A percentile compares a stretch with the other conserved stretches of the same genome.
Conservation (phyloP, 2,113 vertebrate species). For the Cavia aperea region DNA sequence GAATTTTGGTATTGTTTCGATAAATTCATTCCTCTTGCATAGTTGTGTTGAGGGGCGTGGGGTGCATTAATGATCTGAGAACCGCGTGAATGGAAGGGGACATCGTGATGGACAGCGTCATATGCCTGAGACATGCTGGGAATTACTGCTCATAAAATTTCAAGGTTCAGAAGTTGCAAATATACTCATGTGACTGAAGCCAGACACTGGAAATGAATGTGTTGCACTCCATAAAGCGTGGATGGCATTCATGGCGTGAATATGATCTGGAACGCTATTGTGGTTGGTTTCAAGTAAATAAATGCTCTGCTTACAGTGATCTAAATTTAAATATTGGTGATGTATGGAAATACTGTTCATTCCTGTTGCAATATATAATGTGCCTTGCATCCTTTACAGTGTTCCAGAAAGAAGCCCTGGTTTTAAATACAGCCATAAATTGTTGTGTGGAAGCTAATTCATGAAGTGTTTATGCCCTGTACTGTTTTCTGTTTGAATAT, state of each 20-base stretch:
- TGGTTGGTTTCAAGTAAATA: neutral
- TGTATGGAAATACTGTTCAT: constrained; percentile 15
- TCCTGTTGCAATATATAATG: neutral
- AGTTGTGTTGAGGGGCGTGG: neutral
- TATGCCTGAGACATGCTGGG: neutral
- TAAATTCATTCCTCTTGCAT: neutral
- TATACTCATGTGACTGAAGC: neutral
- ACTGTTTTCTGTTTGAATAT: neutral
- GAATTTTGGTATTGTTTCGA: neutral
- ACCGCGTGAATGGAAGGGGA: neutral
- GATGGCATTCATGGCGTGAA: neutral
- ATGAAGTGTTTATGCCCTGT: neutral
- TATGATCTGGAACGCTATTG: constrained; percentile 8
- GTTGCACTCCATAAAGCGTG: neutral
- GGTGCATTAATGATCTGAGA: neutral
- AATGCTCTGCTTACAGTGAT: neutral
- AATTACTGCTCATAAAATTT: neutral
- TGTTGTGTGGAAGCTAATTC: neutral
- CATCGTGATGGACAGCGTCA: neutral
- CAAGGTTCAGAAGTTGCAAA: neutral
- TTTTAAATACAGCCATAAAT: neutral
- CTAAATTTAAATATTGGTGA: constrained; percentile 43
- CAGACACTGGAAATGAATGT: neutral
- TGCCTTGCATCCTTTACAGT: neutral
- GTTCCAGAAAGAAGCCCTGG: neutral